A percentile compares a stretch with the other conserved stretches of the same genome.
Conservation (phyloP, 1,140 invertebrate species). For the Heliconius hermathena region DNA sequence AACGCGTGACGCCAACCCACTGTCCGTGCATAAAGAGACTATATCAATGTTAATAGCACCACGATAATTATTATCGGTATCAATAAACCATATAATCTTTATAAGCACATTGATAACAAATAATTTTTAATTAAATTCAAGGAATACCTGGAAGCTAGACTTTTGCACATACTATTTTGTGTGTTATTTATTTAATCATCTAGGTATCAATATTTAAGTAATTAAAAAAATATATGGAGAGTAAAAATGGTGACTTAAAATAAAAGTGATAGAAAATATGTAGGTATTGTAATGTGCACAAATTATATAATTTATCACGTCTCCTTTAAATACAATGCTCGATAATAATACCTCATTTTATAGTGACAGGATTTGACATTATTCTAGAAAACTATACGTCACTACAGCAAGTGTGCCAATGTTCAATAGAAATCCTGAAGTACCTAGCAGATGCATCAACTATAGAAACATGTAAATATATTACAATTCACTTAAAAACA, state of each 20-base stretch:
- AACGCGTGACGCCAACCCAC: constrained; percentile 49
- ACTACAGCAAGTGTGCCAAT: not conserved
- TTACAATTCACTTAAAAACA: constrained; percentile 13
- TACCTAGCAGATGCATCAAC: not conserved
- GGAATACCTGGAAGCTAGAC: constrained; percentile 5
- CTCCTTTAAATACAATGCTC: too few relatives aligned
- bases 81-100: constrained; percentile 51
- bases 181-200: too few relatives aligned
- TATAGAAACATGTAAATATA: not conserved
- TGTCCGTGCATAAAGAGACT: constrained; percentile 50
- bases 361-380: not conserved
- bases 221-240: too few relatives aligned
- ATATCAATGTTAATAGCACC: constrained; percentile 57
- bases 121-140: constrained; percentile 9
- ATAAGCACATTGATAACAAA: constrained; percentile 19
- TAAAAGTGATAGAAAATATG: too few relatives aligned
- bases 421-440: not conserved
- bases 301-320: too few relatives aligned
- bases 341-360: not conserved
- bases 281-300: too few relatives aligned
- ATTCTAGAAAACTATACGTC: not conserved
- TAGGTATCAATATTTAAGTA: too few relatives aligned
- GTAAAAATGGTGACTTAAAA: too few relatives aligned
- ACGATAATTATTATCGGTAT: constrained; percentile 72
- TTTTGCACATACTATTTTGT: too few relatives aligned